A percentile compares a stretch with the other conserved stretches of the same genome.
Evolutionary conservation across 2,888 invertebrate species (phyloP).

Genomic region (Serrognathus titanus): DNA sequence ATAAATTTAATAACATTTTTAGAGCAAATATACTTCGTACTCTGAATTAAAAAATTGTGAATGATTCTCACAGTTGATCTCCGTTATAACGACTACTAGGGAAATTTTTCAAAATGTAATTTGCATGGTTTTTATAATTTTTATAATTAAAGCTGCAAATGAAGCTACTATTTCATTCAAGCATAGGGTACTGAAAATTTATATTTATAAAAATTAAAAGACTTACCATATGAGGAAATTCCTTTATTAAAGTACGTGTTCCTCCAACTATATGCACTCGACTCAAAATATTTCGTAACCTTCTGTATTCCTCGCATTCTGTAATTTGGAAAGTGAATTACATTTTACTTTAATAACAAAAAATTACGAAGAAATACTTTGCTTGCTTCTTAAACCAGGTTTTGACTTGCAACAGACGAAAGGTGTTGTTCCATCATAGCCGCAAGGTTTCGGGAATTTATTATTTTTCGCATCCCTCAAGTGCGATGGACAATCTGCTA

Average conservation of each 20-base stretch:
- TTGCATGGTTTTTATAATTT: background rate
- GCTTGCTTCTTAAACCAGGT: background rate
- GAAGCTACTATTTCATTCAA: too few relatives aligned
- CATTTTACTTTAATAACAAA: background rate
- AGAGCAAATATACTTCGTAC: too few relatives aligned
- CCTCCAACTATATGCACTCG: background rate
- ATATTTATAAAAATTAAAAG: background rate
- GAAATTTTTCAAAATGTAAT: background rate
- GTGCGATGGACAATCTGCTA: too few relatives aligned
- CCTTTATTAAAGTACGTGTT: background rate
- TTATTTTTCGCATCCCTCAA: background rate
- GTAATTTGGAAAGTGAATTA: background rate
- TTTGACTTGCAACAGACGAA: constrained; percentile 17
- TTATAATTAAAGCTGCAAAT: too few relatives aligned
- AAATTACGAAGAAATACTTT: constrained; percentile 1
- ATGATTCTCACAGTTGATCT: too few relatives aligned
- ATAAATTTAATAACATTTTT: background rate
- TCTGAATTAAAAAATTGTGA: too few relatives aligned
- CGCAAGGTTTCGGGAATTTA: constrained; percentile 12
- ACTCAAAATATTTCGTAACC: background rate
- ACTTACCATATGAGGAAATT: constrained; percentile 21
- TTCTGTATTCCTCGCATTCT: background rate
- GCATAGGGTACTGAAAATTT: background rate
- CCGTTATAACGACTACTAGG: too few relatives aligned
- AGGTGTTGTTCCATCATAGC: constrained; percentile 9